Evolutionary conservation across 2,797 vertebrate genomes (phyloP).

Genomic region (Rousettus madagascariensis): DNA sequence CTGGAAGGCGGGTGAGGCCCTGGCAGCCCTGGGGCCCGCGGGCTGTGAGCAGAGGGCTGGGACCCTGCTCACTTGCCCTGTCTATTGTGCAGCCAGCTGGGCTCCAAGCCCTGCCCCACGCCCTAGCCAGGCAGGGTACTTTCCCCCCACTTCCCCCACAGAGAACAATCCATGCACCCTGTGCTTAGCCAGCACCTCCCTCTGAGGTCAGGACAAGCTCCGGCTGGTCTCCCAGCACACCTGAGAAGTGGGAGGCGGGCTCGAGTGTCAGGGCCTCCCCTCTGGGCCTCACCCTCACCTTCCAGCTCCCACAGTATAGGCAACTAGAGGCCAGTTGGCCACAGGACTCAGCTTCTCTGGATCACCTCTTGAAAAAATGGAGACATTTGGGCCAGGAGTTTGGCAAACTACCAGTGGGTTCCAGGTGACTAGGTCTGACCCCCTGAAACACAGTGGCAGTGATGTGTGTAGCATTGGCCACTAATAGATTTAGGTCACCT

Average conservation of each 20-base stretch:
- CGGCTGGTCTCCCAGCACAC: background rate
- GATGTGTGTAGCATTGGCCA: background rate
- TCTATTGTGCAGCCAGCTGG: background rate
- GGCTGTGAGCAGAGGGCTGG: background rate
- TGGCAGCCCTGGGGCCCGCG: background rate
- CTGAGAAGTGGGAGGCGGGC: conserved; percentile 22
- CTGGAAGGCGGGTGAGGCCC: conserved; percentile 13
- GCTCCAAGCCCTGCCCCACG: background rate
- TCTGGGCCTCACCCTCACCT: background rate
- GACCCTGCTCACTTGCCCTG: background rate
- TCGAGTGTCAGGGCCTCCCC: background rate
- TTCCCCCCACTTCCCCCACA: background rate
- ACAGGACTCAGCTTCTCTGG: background rate
- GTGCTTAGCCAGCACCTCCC: conserved; percentile 29
- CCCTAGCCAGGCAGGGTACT: background rate
- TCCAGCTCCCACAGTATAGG: background rate
- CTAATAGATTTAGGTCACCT: background rate
- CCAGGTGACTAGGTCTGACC: background rate
- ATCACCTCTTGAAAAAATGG: background rate
- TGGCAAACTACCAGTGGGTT: background rate
- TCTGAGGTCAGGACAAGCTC: conserved; percentile 15
- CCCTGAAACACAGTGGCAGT: background rate
- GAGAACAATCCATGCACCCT: background rate
- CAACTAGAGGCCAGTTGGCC: background rate
- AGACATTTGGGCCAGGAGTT: background rate